A percentile compares a stretch with the other conserved stretches of the same genome.
Evolutionary conservation across 2,113 vertebrate genomes (phyloP).

Genomic region (Taxidea taxus): DNA sequence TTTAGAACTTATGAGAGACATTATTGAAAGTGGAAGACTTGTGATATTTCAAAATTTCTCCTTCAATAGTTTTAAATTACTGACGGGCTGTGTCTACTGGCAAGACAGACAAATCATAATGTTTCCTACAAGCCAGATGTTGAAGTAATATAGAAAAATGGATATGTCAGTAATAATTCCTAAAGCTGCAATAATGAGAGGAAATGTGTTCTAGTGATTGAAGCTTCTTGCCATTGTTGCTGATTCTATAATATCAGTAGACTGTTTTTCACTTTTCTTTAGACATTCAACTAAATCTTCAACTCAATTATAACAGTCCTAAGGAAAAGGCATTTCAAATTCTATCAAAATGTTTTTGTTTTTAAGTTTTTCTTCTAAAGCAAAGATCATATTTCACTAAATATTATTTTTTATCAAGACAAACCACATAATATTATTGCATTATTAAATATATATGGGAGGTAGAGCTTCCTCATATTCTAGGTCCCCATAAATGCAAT

Average conservation of each 20-base stretch:
- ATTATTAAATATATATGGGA: background rate
- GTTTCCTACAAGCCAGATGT: constrained; percentile 24
- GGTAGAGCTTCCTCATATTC: background rate
- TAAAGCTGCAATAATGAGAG: constrained; percentile 4
- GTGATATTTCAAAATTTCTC: constrained; percentile 30
- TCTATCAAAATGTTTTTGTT: background rate
- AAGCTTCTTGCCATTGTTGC: background rate
- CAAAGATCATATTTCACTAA: background rate
- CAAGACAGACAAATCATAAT: constrained; percentile 28
- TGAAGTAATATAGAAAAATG: constrained; percentile 36
- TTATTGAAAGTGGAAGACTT: background rate
- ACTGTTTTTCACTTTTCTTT: background rate
- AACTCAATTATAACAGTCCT: background rate
- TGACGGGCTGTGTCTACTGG: background rate
- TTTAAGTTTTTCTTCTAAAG: background rate
- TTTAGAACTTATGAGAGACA: background rate
- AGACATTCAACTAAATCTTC: constrained; percentile 1
- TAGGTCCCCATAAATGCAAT: background rate
- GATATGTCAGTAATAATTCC: background rate
- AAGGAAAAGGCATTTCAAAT: background rate
- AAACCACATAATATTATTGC: background rate
- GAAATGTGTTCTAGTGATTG: background rate
- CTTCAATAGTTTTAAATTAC: background rate
- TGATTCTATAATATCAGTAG: background rate
- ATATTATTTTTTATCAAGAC: background rate